phyloP scores from a whole-genome alignment of 2,888 invertebrate genomes.

The Macroteleia sp. region DNA sequence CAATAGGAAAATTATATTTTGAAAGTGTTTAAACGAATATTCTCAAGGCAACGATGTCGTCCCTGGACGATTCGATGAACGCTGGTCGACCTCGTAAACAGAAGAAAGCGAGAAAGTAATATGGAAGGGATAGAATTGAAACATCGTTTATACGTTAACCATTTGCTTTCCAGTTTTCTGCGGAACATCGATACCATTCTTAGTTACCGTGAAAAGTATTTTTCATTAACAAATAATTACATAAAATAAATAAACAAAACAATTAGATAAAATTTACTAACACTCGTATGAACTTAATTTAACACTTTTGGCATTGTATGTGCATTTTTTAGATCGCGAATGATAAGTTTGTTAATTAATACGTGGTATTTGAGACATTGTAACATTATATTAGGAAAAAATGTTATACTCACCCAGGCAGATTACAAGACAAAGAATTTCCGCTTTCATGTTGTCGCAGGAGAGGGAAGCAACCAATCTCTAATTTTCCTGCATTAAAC shows the following conservation, averaged over 20 bases:
- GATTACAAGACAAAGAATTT: conserved; percentile 74
- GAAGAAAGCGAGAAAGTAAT: conserved; percentile 81
- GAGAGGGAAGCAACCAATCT: conserved; percentile 33
- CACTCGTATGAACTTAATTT: too few relatives aligned
- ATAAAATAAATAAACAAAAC: too few relatives aligned
- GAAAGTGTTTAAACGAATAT: conserved; percentile 54
- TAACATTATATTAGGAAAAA: too few relatives aligned
- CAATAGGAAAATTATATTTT: conserved; percentile 56
- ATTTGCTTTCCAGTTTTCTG: conserved; percentile 66
- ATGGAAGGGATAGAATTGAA: conserved; percentile 57
- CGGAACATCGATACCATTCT: too few relatives aligned
- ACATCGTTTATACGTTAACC: conserved; percentile 56
- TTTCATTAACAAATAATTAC: too few relatives aligned
- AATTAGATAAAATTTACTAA: too few relatives aligned
- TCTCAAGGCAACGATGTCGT: conserved; percentile 75
- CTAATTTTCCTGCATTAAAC: conserved; percentile 54
- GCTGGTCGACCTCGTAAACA: conserved; percentile 78
- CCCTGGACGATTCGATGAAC: conserved; percentile 71
- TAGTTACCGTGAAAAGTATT: too few relatives aligned
- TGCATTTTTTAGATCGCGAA: too few relatives aligned
- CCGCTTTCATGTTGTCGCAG: conserved; percentile 79
- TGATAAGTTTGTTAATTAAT: too few relatives aligned
- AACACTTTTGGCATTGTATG: too few relatives aligned
- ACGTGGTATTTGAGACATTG: conserved; percentile 8
- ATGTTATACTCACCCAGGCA: conserved; percentile 80